Base-by-base conservation (phyloP, 2,888 invertebrate genomes). In the Sycophila texana region DNA sequence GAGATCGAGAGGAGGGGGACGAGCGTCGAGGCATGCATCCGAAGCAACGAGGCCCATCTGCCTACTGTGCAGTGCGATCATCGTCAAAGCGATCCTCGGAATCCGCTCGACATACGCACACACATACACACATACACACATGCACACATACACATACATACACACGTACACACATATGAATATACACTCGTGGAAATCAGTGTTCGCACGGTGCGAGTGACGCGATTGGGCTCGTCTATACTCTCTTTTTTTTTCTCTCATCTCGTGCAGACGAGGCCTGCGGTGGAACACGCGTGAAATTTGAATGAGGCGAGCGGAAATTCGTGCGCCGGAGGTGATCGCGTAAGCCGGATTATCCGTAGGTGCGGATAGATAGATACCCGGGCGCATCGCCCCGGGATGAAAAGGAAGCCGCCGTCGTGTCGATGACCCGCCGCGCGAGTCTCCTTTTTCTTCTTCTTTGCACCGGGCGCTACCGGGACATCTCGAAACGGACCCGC, bases 281-380 rank as follows among this genome's bases (percentile, higher is more conserved):
- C 12, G 10, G 49, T 18, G 63, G n/a, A 18, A 22, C n/a, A 30
- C 4, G 20, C 30, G 74, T 67, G 49, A 74, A 76, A 76, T 53
- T 53, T 39, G 20, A 63, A 53, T 30, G 61, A 61, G 63, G 18
- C 18, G 60, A 72, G 78, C 39, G 39, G 39, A 39, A 39, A 39
- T 39, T 39, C 39, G 78, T 68, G 68, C 39, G 67, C 49, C 57
- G 55, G 61, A 16, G 18, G 16, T 49, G 80, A 80, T 73, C 76
- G 76, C 73, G 81, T 89, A 89, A 90, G 89, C 89, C 86, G 89
- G 90, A 90, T 90, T 87, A 90, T 89, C 89, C 87, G 84, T 79
- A 39, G 53, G 84, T 84, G 84, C 85, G 84, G 86, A 84, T 86
- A 86, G 86, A 71, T 26, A 66, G 80, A 61, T 14, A 39, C 63